Evolutionary conservation across 2,113 vertebrate species (phyloP).

Genomic region (Syngnathoides biaculeatus): DNA sequence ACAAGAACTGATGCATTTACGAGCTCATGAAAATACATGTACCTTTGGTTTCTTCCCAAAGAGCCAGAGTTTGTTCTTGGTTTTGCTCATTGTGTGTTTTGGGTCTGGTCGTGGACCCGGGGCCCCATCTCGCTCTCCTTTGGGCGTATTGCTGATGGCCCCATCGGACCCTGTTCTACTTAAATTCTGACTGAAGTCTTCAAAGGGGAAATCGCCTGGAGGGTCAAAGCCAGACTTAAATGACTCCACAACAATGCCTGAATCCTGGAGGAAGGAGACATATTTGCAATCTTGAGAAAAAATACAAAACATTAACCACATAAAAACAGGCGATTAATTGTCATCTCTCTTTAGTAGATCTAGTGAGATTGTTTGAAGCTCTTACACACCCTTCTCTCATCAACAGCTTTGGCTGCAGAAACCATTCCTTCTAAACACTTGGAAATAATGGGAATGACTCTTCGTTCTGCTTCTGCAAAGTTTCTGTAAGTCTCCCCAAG

Average conservation of each 20-base stretch:
- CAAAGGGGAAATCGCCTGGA: constrained; percentile 92
- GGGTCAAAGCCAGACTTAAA: constrained; percentile 97
- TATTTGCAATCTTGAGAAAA: not conserved
- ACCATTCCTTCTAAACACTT: constrained; percentile 99
- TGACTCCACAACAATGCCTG: constrained; percentile 89
- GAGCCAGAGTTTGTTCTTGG: constrained; percentile 97
- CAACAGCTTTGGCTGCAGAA: constrained; percentile 91
- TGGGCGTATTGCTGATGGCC: constrained; percentile 86
- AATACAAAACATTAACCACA: not conserved
- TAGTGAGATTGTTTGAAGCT: not conserved
- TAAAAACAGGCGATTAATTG: not conserved
- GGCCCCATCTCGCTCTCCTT: constrained; percentile 72
- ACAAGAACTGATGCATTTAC: not conserved
- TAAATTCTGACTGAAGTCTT: constrained; percentile 97
- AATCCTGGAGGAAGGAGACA: constrained; percentile 75
- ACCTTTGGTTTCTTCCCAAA: constrained; percentile 99
- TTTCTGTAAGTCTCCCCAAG: constrained; percentile 92
- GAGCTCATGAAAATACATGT: constrained; percentile 18
- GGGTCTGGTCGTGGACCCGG: constrained; percentile 81
- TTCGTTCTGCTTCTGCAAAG: constrained; percentile 93
- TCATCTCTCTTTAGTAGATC: not conserved
- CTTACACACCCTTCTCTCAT: constrained; percentile 82
- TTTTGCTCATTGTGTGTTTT: constrained; percentile 83
- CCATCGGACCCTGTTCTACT: constrained; percentile 91
- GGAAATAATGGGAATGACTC: constrained; percentile 93